Conservation (phyloP, 2,888 invertebrate genomes). For the Lysandra bellargus region DNA sequence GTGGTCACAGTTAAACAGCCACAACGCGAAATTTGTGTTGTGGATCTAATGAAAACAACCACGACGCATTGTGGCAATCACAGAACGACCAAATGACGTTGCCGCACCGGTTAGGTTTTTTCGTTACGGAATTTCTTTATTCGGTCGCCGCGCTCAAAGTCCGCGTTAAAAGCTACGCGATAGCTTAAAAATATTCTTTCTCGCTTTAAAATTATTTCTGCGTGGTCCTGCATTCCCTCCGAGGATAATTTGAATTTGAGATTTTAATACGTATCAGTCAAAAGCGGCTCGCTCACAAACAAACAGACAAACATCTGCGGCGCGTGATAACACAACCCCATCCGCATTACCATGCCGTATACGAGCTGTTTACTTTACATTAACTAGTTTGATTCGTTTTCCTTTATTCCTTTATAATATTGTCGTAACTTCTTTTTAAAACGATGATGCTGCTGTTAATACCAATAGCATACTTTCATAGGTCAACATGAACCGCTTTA, state of each 20-base stretch:
- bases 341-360: not conserved
- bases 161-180: too few relatives aligned
- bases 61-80: too few relatives aligned
- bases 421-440: too few relatives aligned
- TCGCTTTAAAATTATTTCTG: not conserved
- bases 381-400: not conserved
- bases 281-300: constrained; percentile 29
- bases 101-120: not conserved
- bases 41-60: too few relatives aligned
- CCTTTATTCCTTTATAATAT: too few relatives aligned
- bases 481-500: too few relatives aligned
- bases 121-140: not conserved
- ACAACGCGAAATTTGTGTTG: too few relatives aligned
- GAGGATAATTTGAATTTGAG: not conserved
- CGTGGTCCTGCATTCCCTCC: not conserved
- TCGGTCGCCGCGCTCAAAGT: too few relatives aligned
- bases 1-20: too few relatives aligned
- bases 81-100: too few relatives aligned
- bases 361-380: not conserved
- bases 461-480: too few relatives aligned
- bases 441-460: too few relatives aligned
- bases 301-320: constrained; percentile 32
- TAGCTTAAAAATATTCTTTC: not conserved
- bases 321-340: constrained; percentile 34
- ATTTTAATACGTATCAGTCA: not conserved